A percentile compares a stretch with the other conserved stretches of the same genome.
Conservation (phyloP, 92 coral and sea anemone genomes). For the Blastomussa wellsi region DNA sequence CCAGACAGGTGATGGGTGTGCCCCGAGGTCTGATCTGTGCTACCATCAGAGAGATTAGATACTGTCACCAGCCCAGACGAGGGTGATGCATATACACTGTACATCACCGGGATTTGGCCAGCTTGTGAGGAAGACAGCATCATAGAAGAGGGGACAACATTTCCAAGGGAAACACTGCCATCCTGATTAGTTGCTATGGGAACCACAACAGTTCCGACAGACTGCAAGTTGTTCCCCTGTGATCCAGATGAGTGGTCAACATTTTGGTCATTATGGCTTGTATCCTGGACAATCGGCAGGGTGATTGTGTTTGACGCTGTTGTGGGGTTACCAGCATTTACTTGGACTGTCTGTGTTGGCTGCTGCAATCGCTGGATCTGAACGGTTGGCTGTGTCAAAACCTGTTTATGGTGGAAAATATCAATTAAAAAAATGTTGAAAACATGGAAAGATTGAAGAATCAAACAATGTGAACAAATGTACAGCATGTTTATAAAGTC, state of each 20-base stretch:
- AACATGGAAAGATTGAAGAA: neutral
- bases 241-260: slow-evolving; percentile 65
- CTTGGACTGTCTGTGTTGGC: slow-evolving; percentile 59
- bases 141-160: slow-evolving; percentile 85
- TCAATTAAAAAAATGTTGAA: neutral
- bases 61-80: slow-evolving; percentile 78
- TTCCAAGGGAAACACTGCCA: slow-evolving; percentile 75
- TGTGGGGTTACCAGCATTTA: slow-evolving; percentile 34
- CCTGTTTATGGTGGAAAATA: slow-evolving; percentile 45
- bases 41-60: slow-evolving; percentile 64
- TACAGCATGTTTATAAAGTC: no score
- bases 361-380: slow-evolving; percentile 88
- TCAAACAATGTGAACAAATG: neutral
- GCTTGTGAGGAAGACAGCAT: slow-evolving; percentile 79
- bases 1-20: slow-evolving; percentile 64
- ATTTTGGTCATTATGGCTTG: slow-evolving; percentile 69
- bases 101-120: slow-evolving; percentile 89
- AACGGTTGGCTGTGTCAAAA: slow-evolving; percentile 71
- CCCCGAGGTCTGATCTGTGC: slow-evolving; percentile 52
- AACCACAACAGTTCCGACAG: slow-evolving; percentile 79
- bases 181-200: slow-evolving; percentile 88
- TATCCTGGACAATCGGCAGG: slow-evolving; percentile 74
- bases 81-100: slow-evolving; percentile 80
- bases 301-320: slow-evolving; percentile 48
- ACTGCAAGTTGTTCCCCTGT: slow-evolving; percentile 65